Evolutionary conservation across 2,797 vertebrate species (phyloP).

Genomic region (Halcyon leucocephala): DNA sequence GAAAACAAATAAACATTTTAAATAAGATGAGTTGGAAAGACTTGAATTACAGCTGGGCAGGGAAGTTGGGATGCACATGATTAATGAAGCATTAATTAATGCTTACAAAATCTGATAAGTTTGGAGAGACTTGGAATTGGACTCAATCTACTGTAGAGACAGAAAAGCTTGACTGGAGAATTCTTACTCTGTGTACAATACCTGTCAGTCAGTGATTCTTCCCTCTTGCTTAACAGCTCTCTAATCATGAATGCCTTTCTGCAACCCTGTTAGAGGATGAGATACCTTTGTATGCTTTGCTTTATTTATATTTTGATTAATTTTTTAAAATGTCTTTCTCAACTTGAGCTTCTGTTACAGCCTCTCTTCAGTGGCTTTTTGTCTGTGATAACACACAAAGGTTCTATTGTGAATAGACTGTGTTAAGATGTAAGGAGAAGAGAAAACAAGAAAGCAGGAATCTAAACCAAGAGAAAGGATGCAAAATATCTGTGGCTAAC

Average conservation of each 20-base stretch:
- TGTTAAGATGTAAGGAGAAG: neutral
- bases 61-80: neutral
- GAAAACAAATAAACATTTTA: neutral
- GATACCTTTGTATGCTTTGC: neutral
- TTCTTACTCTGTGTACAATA: neutral
- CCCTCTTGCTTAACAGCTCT: neutral
- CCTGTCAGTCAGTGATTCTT: neutral
- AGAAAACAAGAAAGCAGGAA: neutral
- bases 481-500: neutral
- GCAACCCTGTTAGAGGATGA: neutral
- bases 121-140: neutral
- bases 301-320: neutral
- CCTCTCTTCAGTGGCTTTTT: neutral
- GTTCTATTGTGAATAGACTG: neutral
- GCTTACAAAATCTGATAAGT: neutral
- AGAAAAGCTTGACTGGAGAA: neutral
- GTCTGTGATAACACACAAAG: neutral
- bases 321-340: neutral
- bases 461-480: neutral
- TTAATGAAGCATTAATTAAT: neutral
- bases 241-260: neutral
- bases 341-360: neutral
- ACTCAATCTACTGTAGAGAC: neutral
- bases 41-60: neutral
- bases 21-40: neutral